Conservation (phyloP, 1,140 invertebrate species). For the Oryctes rhinoceros region DNA sequence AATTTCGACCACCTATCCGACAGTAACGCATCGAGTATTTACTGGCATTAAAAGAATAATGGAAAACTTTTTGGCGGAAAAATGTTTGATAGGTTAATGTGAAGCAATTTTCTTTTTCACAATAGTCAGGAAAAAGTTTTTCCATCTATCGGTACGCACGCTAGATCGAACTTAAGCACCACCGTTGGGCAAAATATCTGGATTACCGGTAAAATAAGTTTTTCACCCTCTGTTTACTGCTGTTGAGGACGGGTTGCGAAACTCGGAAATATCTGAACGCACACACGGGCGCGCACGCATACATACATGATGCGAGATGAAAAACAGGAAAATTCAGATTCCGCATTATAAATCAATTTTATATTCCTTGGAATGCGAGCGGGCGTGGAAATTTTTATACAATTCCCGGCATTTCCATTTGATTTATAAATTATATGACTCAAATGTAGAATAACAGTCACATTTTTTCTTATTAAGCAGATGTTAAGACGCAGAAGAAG, state of each 20-base stretch:
- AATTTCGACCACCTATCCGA: background rate
- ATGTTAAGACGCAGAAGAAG: background rate
- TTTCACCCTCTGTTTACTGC: conserved; percentile 25
- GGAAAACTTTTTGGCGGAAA: conserved; percentile 28
- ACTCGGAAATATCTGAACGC: background rate
- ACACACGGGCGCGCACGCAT: background rate
- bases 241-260: conserved; percentile 2
- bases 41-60: conserved; percentile 16
- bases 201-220: conserved; percentile 36
- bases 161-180: conserved; percentile 24
- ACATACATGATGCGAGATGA: background rate
- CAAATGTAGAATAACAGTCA: conserved; percentile 26
- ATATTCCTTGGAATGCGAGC: conserved; percentile 17
- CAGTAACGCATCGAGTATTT: background rate
- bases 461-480: conserved; percentile 32
- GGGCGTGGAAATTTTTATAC: conserved; percentile 27
- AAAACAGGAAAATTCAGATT: conserved; percentile 26
- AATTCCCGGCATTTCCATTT: conserved; percentile 6
- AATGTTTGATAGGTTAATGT: conserved; percentile 15
- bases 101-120: conserved; percentile 10
- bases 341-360: conserved; percentile 35
- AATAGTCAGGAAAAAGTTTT: conserved; percentile 21
- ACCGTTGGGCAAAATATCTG: conserved; percentile 15
- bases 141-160: conserved; percentile 9
- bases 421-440: conserved; percentile 35